A percentile compares a stretch with the other conserved stretches of the same genome.
Evolutionary conservation across 2,797 vertebrate genomes (phyloP).

Genomic region (Acrossocheilus wenchowensis): DNA sequence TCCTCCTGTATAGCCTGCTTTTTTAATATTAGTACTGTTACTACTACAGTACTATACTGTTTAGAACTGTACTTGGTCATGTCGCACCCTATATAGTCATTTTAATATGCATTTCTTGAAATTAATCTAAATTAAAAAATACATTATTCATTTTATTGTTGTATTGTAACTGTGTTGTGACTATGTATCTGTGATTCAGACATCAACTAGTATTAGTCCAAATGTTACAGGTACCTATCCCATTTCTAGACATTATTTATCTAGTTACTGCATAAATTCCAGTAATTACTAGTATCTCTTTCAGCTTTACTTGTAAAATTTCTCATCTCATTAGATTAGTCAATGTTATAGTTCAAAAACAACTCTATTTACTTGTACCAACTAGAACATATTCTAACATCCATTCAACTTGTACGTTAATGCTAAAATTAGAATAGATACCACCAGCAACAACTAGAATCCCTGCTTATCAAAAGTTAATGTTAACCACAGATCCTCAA

Average conservation of each 20-base stretch:
- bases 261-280: background rate
- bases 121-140: no score
- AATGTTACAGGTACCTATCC: background rate
- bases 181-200: background rate
- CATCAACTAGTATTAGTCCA: background rate
- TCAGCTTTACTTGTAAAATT: background rate
- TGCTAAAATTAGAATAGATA: background rate
- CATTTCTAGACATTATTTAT: background rate
- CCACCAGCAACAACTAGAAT: background rate
- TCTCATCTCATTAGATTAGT: background rate
- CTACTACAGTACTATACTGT: background rate
- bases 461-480: background rate
- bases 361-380: background rate
- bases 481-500: background rate
- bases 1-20: background rate
- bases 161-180: background rate
- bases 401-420: background rate
- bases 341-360: background rate
- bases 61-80: background rate
- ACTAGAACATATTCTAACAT: background rate
- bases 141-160: background rate
- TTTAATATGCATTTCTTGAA: background rate
- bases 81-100: background rate
- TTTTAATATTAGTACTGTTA: background rate
- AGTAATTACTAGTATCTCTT: background rate